Conservation (phyloP, 2,113 vertebrate species). For the Hydrochoerus hydrochaeris region DNA sequence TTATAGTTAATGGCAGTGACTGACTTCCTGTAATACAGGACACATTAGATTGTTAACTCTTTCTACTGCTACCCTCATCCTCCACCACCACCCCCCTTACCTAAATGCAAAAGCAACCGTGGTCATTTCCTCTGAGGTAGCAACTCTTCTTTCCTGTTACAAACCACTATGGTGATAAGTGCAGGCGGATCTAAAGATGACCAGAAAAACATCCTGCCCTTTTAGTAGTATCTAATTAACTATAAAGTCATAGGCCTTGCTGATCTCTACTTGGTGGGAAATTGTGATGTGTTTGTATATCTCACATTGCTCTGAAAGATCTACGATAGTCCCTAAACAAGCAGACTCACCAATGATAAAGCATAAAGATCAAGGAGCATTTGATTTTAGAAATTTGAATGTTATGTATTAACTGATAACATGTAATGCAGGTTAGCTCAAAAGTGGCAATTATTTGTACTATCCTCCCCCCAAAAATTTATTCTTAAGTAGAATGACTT, state of each 20-base stretch:
- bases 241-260: background rate
- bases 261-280: background rate
- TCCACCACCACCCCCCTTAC: background rate
- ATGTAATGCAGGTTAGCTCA: background rate
- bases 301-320: slow-evolving; percentile 1
- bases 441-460: background rate
- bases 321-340: background rate
- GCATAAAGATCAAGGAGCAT: background rate
- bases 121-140: background rate
- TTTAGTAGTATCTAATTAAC: slow-evolving; percentile 52
- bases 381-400: slow-evolving; percentile 25
- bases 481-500: background rate
- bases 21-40: background rate
- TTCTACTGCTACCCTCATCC: background rate
- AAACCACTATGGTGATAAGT: slow-evolving; percentile 4
- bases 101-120: slow-evolving; percentile 5
- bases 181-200: background rate
- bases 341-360: background rate
- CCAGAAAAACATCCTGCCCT: slow-evolving; percentile 3
- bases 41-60: background rate
- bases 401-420: background rate
- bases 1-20: background rate
- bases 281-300: background rate
- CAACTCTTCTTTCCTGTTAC: background rate
- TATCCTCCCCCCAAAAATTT: slow-evolving; percentile 27